These are phyloP conservation scores for Perognathus longimembris DNA, from an alignment of 2,113 vertebrate genomes.

Conservation along the genomic window DNA sequence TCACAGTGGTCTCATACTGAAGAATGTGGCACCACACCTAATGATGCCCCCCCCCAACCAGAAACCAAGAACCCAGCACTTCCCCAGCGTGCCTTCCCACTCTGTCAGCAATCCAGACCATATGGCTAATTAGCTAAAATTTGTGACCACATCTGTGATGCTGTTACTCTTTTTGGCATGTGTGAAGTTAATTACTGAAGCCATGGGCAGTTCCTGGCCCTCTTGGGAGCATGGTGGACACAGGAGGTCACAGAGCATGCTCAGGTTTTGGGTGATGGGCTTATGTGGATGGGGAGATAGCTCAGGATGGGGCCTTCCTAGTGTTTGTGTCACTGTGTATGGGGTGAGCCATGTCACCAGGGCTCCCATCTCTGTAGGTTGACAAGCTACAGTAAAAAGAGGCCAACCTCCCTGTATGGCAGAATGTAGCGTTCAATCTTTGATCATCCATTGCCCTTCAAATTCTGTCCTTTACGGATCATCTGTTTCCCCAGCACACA, in stretches of 20 bases:
- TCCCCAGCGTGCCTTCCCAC: conserved; percentile 14
- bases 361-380: neutral
- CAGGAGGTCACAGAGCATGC: neutral
- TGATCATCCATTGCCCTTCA: neutral
- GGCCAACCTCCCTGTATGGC: neutral
- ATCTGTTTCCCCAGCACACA: neutral
- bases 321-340: neutral
- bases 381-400: neutral
- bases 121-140: conserved; percentile 82
- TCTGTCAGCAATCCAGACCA: conserved; percentile 78
- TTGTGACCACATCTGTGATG: conserved; percentile 74
- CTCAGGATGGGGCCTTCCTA: neutral
- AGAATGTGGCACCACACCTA: conserved; percentile 35
- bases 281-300: neutral
- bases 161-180: conserved; percentile 65
- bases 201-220: neutral
- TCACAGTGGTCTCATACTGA: neutral
- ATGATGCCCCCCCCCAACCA: neutral
- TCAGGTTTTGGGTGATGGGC: neutral
- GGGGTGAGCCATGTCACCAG: neutral
- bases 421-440: neutral
- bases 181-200: conserved; percentile 77
- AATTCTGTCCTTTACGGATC: neutral
- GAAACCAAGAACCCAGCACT: neutral
- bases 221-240: neutral